Conservation (phyloP, 2,113 vertebrate species). For the Oceanodroma tethys region DNA sequence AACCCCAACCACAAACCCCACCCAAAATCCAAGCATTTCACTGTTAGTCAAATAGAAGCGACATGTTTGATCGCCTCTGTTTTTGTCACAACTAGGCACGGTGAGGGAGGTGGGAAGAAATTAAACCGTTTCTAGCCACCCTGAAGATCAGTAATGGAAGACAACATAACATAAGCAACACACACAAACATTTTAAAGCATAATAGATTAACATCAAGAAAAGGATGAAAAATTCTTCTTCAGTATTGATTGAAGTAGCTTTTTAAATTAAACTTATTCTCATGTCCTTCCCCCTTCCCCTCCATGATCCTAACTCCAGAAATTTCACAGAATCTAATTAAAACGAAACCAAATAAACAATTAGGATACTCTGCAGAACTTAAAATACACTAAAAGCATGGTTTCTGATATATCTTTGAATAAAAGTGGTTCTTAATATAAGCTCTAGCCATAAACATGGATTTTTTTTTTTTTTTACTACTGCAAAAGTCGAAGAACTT, state of each 20-base stretch:
- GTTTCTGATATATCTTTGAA: neutral
- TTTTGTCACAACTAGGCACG: neutral
- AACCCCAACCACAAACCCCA: neutral
- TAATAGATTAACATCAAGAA: neutral
- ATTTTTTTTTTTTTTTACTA: neutral
- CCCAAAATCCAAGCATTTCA: neutral
- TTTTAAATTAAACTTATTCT: neutral
- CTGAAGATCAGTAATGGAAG: neutral
- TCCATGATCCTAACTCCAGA: neutral
- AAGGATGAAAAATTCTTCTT: neutral
- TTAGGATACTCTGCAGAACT: neutral
- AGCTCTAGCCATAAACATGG: neutral
- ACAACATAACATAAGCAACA: neutral
- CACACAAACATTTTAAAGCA: neutral
- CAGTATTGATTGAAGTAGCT: neutral
- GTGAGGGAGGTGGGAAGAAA: neutral
- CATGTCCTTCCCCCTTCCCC: neutral
- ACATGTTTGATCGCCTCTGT: neutral
- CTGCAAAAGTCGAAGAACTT: neutral
- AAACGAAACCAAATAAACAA: neutral
- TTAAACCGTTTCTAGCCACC: neutral
- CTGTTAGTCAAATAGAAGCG: neutral
- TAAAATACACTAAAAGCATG: neutral
- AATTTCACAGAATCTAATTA: neutral
- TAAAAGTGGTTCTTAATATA: neutral